These are phyloP conservation scores for Drosophila meridiana DNA, from an alignment of 2,888 invertebrate species.

Conservation along the genomic window DNA sequence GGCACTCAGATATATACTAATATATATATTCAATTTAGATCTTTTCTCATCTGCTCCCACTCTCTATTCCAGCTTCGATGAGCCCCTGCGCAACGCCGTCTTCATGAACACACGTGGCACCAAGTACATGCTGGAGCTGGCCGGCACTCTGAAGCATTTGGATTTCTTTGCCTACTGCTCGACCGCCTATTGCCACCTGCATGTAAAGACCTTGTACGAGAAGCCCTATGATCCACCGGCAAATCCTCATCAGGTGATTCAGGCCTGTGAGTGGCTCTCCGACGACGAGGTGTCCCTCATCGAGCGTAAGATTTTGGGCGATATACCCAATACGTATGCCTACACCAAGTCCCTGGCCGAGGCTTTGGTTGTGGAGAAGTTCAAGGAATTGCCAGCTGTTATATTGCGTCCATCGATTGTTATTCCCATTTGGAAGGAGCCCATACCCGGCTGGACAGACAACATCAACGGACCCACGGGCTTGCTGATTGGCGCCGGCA, in stretches of 20 bases:
- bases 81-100: conserved; percentile 94
- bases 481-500: conserved; percentile 91
- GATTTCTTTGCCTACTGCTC: conserved; percentile 90
- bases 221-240: conserved; percentile 94
- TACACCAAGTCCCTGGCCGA: conserved; percentile 97
- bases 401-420: conserved; percentile 95
- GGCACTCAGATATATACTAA: conserved; percentile 12
- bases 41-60: not conserved
- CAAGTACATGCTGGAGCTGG: conserved; percentile 93
- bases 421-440: conserved; percentile 94
- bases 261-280: conserved; percentile 92
- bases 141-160: conserved; percentile 91
- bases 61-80: conserved; percentile 93
- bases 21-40: not conserved
- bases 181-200: conserved; percentile 96
- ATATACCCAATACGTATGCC: conserved; percentile 86
- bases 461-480: conserved; percentile 97
- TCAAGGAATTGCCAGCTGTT: conserved; percentile 90
- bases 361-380: conserved; percentile 91
- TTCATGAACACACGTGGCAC: conserved; percentile 97
- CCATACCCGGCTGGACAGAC: conserved; percentile 95
- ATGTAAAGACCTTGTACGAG: conserved; percentile 92
- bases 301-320: conserved; percentile 87
- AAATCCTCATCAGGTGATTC: conserved; percentile 90
- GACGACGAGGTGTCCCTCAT: conserved; percentile 89